Evolutionary conservation across 1,140 invertebrate species (phyloP), one percentile per base, ranked within the genome.

Genomic region (Diorhabda sublineata): DNA sequence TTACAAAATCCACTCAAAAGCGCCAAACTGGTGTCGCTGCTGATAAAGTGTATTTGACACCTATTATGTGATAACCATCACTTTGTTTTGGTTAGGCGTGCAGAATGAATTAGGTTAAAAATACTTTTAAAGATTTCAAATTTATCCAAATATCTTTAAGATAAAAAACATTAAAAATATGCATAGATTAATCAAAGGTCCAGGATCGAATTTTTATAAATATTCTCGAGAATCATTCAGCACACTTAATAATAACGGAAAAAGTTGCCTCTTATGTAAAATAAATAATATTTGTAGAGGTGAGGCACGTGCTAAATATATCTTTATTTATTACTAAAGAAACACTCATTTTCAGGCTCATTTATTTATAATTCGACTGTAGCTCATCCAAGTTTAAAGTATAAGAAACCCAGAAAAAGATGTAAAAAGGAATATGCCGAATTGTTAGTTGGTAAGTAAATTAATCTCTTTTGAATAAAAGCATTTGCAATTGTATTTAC

Each of bases 361-460:
- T 42, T 69, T 8, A 69, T 75, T 62, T 58, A 71, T 59, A 75
- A 78, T 64, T 78, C 78, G 9, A 77, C 77, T 26, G 58, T 71
- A 61, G 74, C 71, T 9, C 75, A 73, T 68, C 71, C 73, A 42
- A 71, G 68, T 61, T 64, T 76, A 64, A 68, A 70, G 42, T n/a
- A 11, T 3, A 75, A 72, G 56, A 70, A 73, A 65, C 67, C 45
- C 26, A 77, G 71, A 57, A 80, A 79, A 65, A 83, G 81, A 68
- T 81, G 79, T 64, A 80, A 43, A 3, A 84, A 81, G 71, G 82
- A 82, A 67, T 85, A 83, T 78, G 79, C 82, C 5, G 85, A 86
- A 65, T 69, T 87, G 47, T 69, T 86, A 66, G 81, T 86, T 81
- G 84, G 85, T 86, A 82, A 72, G 70, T 76, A 72, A 64, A 44